A percentile compares a stretch with the other conserved stretches of the same genome.
Conservation (phyloP, 1,140 invertebrate species). For the Idris sp. region DNA sequence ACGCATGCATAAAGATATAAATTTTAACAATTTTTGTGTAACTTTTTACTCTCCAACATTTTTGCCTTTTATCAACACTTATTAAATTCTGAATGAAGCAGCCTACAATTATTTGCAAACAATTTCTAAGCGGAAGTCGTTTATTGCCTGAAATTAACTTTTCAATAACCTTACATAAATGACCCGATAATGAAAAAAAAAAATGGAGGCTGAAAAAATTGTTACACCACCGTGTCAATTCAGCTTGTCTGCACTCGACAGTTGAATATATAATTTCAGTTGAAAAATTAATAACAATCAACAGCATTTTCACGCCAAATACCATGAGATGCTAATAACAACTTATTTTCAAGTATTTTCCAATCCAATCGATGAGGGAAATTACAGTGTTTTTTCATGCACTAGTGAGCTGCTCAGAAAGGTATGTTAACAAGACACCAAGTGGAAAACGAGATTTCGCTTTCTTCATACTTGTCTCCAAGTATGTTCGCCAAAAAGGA, state of each 20-base stretch:
- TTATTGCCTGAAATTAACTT: slow-evolving; percentile 23
- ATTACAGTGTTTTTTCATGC: slow-evolving; percentile 59
- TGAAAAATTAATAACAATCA: slow-evolving; percentile 46
- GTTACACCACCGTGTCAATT: slow-evolving; percentile 11
- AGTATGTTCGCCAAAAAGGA: slow-evolving; percentile 55
- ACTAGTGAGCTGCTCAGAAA: slow-evolving; percentile 39
- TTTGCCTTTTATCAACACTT: no score
- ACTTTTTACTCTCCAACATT: no score
- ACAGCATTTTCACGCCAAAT: slow-evolving; percentile 6
- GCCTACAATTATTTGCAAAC: slow-evolving; percentile 2
- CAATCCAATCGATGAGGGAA: slow-evolving; percentile 42
- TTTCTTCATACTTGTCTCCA: slow-evolving; percentile 60
- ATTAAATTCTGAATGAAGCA: no score
- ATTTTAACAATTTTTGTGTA: no score
- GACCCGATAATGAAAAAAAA: slow-evolving; percentile 1
- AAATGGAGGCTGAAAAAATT: slow-evolving; percentile 4
- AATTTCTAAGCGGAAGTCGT: slow-evolving; percentile 33
- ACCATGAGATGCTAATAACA: slow-evolving; percentile 32
- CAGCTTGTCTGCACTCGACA: slow-evolving; percentile 17
- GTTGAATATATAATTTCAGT: slow-evolving; percentile 21
- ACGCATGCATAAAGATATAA: no score
- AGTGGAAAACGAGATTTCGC: slow-evolving; percentile 63
- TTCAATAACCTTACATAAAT: slow-evolving; percentile 30
- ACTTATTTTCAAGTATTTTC: slow-evolving; percentile 37
- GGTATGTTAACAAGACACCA: slow-evolving; percentile 62